phyloP scores from a whole-genome alignment of 2,797 vertebrate species.

The Chelonia mydas region DNA sequence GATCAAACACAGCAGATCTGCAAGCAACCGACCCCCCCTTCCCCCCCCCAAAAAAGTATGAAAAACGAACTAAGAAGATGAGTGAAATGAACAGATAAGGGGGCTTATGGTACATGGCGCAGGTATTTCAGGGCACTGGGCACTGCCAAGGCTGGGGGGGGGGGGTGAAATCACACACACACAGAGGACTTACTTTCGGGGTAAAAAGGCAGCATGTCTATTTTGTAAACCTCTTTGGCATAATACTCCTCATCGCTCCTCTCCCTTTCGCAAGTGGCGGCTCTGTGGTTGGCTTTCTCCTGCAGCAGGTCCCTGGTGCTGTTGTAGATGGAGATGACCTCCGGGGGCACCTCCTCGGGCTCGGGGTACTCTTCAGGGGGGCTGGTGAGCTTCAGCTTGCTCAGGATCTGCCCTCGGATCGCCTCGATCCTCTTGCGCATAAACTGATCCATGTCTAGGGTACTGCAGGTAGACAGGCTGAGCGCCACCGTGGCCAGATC shows the following conservation, averaged over 20 bases:
- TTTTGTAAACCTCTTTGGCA: slow-evolving; percentile 97
- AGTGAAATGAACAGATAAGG: neutral
- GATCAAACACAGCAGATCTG: neutral
- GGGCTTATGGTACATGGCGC: neutral
- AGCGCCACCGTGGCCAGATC: slow-evolving; percentile 90
- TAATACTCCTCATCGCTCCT: slow-evolving; percentile 97
- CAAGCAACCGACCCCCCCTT: neutral
- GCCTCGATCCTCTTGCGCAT: slow-evolving; percentile 96
- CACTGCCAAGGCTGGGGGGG: slow-evolving; percentile 12
- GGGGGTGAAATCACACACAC: neutral
- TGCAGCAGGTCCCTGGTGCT: slow-evolving; percentile 96
- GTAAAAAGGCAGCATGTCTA: slow-evolving; percentile 91
- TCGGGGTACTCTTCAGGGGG: slow-evolving; percentile 93
- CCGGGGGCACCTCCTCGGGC: slow-evolving; percentile 93
- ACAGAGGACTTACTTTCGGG: slow-evolving; percentile 91
- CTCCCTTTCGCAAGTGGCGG: slow-evolving; percentile 93
- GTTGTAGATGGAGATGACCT: slow-evolving; percentile 97
- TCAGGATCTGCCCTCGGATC: slow-evolving; percentile 96
- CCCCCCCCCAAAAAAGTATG: neutral
- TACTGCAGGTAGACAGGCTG: slow-evolving; percentile 95
- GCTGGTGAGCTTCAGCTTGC: slow-evolving; percentile 94
- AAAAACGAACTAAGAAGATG: neutral
- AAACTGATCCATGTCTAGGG: slow-evolving; percentile 96
- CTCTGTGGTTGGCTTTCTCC: slow-evolving; percentile 95
- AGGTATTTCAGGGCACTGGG: slow-evolving; percentile 7